These are phyloP conservation scores for Nesoenas mayeri DNA, from an alignment of 2,113 vertebrate species.

Conservation along the genomic window DNA sequence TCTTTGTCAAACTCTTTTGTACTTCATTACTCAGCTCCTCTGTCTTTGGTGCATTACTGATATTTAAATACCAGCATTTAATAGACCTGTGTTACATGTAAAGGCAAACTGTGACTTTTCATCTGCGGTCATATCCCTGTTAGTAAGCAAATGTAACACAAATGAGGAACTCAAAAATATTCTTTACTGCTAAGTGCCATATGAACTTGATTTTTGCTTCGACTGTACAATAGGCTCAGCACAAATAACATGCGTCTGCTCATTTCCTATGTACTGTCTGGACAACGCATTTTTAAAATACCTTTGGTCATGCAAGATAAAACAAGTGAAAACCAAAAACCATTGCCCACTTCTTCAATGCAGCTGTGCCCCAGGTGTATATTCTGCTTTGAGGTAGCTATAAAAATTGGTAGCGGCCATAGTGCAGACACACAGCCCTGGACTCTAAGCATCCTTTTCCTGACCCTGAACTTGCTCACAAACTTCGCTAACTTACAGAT, in stretches of 20 bases:
- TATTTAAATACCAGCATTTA: background rate
- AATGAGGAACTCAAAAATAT: background rate
- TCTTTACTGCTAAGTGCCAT: background rate
- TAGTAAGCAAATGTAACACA: background rate
- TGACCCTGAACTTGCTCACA: background rate
- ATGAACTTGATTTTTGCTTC: background rate
- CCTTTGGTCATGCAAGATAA: background rate
- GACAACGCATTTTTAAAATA: background rate
- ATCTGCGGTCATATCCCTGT: fast-evolving
- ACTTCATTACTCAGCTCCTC: background rate
- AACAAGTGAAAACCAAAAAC: background rate
- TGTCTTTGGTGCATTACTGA: background rate
- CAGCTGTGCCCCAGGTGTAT: background rate
- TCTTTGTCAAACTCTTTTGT: background rate
- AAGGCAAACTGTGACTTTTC: background rate
- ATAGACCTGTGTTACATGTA: background rate
- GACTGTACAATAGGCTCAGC: background rate
- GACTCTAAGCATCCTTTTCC: background rate
- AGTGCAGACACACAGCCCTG: background rate
- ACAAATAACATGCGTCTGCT: background rate
- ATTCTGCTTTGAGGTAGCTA: background rate
- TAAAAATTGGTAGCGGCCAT: background rate
- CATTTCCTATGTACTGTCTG: background rate
- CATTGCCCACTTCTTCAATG: background rate
- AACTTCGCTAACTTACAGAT: background rate